Conservation (phyloP, 2,113 vertebrate species). For the Ctenodactylus gundi region DNA sequence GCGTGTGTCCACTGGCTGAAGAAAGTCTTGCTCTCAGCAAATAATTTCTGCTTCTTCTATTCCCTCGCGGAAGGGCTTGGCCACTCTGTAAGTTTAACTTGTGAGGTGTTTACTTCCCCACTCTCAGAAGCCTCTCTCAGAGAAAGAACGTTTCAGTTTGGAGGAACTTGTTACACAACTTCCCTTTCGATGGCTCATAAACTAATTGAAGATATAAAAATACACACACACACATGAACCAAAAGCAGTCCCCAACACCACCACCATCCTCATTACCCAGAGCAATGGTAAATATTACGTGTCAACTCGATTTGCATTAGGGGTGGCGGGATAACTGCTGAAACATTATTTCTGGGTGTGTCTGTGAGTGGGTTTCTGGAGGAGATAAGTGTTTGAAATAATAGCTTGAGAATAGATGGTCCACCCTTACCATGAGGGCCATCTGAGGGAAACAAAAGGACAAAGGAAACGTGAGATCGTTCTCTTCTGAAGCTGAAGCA, state of each 20-base stretch:
- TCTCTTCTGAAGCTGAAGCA: not conserved
- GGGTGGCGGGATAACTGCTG: not conserved
- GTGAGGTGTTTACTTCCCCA: too few relatives aligned
- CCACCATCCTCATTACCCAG: not conserved
- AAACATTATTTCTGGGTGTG: not conserved
- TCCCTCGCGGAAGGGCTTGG: too few relatives aligned
- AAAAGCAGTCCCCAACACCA: not conserved
- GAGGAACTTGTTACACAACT: too few relatives aligned
- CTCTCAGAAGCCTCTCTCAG: too few relatives aligned
- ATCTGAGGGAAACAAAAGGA: not conserved
- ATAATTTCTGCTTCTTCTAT: too few relatives aligned
- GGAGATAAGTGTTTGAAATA: not conserved
- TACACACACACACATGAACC: not conserved
- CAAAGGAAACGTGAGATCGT: not conserved
- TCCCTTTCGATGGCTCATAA: not conserved
- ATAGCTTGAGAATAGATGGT: not conserved
- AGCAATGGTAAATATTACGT: not conserved
- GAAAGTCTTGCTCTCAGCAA: too few relatives aligned
- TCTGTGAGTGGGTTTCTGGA: not conserved
- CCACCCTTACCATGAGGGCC: not conserved
- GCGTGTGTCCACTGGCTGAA: too few relatives aligned
- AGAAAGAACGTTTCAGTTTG: too few relatives aligned
- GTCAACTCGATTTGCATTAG: not conserved
- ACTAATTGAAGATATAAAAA: not conserved
- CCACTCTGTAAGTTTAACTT: too few relatives aligned